Evolutionary conservation across 2,888 invertebrate genomes (phyloP).

Genomic region (Drosophila leonis): DNA sequence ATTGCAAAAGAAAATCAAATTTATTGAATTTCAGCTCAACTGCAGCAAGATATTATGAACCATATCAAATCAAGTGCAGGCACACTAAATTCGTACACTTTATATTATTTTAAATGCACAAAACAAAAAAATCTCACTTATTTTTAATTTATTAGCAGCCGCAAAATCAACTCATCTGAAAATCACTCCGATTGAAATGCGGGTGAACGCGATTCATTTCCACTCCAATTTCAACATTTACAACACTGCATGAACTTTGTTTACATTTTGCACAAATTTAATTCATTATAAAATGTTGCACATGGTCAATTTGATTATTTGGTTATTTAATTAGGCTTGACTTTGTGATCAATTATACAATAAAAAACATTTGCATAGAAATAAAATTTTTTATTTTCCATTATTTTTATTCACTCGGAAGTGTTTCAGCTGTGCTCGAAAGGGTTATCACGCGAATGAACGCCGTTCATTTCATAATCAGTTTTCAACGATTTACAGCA

Average conservation of each 20-base stretch:
- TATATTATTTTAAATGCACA: neutral
- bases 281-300: neutral
- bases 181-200: neutral
- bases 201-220: slow-evolving; percentile 1
- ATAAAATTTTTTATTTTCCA: too few relatives aligned
- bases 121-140: too few relatives aligned
- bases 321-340: neutral
- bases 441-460: neutral
- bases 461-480: neutral
- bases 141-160: neutral
- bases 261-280: neutral
- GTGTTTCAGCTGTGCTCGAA: neutral
- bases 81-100: neutral
- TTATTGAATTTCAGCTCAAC: neutral
- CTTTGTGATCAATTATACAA: neutral
- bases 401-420: neutral
- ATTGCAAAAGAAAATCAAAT: neutral
- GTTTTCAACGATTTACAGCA: slow-evolving; percentile 7
- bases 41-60: too few relatives aligned
- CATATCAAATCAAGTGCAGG: neutral
- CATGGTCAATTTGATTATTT: neutral
- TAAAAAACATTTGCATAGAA: too few relatives aligned
- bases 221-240: slow-evolving; percentile 1
- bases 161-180: neutral
- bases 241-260: slow-evolving; percentile 4